These are phyloP conservation scores for Stichopus chloronotus DNA, from an alignment of 35 echinoderm and acorn worm species.

Conservation along the genomic window DNA sequence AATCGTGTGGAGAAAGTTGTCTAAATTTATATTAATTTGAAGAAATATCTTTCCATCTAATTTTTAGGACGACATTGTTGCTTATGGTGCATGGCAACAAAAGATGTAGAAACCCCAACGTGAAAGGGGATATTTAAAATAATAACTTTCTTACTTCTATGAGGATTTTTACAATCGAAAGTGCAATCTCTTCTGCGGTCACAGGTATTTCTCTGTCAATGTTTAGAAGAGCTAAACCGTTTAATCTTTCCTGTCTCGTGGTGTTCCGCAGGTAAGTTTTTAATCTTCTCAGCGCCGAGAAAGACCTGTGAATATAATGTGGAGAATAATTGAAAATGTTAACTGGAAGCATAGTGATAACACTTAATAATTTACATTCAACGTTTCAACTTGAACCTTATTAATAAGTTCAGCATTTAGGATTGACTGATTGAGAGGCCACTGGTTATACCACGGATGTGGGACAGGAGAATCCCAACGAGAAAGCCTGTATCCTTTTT, in stretches of 20 bases:
- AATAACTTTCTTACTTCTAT: constrained; percentile 15
- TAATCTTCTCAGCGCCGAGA: constrained; percentile 24
- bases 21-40: too few species aligned
- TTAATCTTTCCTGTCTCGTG: constrained; percentile 45
- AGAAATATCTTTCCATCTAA: too few species aligned
- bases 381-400: not conserved
- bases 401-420: constrained; percentile 21
- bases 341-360: constrained; percentile 38
- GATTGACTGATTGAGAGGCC: not conserved
- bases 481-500: too few species aligned
- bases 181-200: not conserved
- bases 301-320: constrained; percentile 50
- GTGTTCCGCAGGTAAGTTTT: too few species aligned
- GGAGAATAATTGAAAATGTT: constrained; percentile 27
- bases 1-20: too few species aligned
- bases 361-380: constrained; percentile 22
- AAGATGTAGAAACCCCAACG: too few species aligned
- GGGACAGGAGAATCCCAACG: not conserved
- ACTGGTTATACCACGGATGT: constrained; percentile 6
- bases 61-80: too few species aligned
- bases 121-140: too few species aligned
- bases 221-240: constrained; percentile 35
- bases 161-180: constrained; percentile 25
- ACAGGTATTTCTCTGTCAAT: constrained; percentile 20
- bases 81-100: too few species aligned